Evolutionary conservation across 2,888 invertebrate species (phyloP), one percentile per base, ranked within the genome.

Genomic region (Parochlus steinenii): DNA sequence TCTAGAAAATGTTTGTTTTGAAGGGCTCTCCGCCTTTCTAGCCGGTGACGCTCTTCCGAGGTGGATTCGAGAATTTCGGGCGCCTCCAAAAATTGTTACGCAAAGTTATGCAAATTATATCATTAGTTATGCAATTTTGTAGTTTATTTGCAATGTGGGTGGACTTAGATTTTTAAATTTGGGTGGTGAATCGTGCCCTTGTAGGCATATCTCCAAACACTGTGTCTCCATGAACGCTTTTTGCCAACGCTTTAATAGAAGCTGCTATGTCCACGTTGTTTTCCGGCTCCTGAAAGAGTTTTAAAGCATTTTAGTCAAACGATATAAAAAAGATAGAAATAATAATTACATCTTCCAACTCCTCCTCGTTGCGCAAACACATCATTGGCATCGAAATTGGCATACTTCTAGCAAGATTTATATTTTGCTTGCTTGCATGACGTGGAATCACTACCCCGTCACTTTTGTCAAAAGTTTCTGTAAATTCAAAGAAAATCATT

Each of bases 181-280:
- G 78, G 42, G 81, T 81, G 55, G 78, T 78, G 64, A 82, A 76
- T 50, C 85, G 71, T 42, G 85, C 83, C 41, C 79, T 69, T 8
- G n/a, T 18, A 27, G 90, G 90, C 51, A 89, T 62, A 51, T 89
- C 90, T 14, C 81, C 81, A 61, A 85, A 89, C 45, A 83, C 77
- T 16, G 74, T 65, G 58, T 87, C 85, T 41, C 81, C 85, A 59
- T 83, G 83, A 41, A 89, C 82, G 47, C 87, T 89, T 48, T 79
- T 78, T 14, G 89, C 87, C 48, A 90, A 61, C n/a, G 87, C 87
- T 58, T 83, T 81, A 54, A 90, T 89, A 54, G 82, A 85, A 27
- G 86, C 87, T 43, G 86, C 85, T 53, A 90, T 89, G 55, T 86
- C 82, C 41, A 73, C 68, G 19, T 76, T 70, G 48, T 74, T 72